A percentile compares a stretch with the other conserved stretches of the same genome.
Evolutionary conservation across 2,797 vertebrate species (phyloP).

Genomic region (Myioborus miniatus): DNA sequence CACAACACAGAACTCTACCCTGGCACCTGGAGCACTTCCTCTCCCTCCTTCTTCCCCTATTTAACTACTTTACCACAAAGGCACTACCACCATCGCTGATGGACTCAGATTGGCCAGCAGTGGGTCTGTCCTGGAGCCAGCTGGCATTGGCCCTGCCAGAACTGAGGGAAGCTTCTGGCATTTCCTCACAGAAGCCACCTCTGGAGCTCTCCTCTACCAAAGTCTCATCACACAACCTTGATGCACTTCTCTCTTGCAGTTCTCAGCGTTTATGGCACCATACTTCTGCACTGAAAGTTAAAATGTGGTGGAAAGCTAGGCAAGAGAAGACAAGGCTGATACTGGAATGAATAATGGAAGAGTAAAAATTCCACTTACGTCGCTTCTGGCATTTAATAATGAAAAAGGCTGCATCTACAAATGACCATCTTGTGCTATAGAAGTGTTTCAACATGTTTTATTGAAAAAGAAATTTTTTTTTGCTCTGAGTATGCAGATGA

Average conservation of each 20-base stretch:
- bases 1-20: background rate
- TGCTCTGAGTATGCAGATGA: background rate
- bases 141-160: background rate
- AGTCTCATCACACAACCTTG: too few species aligned
- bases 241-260: background rate
- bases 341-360: background rate
- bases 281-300: background rate
- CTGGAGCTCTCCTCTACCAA: background rate
- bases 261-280: background rate
- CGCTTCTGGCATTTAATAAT: background rate
- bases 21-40: background rate
- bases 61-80: accelerated
- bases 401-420: background rate
- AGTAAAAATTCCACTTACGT: background rate
- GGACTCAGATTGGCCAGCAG: background rate
- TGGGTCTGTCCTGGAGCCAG: background rate
- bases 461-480: background rate
- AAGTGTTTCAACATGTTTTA: background rate
- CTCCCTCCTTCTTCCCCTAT: background rate
- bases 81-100: accelerated
- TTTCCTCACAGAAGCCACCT: background rate
- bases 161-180: background rate
- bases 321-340: background rate
- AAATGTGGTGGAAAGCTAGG: background rate
- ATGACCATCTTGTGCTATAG: background rate